These are phyloP conservation scores for Hippocampus comes DNA, from an alignment of 2,113 vertebrate genomes.

Conservation along the genomic window DNA sequence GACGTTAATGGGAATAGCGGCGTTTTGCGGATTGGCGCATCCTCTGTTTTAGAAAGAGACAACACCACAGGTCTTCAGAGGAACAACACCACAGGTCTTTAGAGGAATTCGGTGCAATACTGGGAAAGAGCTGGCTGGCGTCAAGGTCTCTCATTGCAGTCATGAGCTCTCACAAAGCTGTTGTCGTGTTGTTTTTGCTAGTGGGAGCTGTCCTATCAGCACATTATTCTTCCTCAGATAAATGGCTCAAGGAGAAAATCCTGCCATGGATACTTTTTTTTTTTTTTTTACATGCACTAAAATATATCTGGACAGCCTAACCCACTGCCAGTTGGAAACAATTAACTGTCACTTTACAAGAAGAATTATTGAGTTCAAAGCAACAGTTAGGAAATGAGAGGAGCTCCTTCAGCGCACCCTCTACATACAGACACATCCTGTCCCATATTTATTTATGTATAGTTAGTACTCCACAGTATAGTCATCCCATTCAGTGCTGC, in stretches of 20 bases:
- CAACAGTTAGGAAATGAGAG: background rate
- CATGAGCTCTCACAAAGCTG: conserved; percentile 8
- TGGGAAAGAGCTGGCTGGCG: conserved; percentile 1
- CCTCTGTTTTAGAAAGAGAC: background rate
- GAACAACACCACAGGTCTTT: conserved; percentile 2
- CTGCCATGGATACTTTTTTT: conserved; percentile 25
- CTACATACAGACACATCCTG: too few relatives aligned
- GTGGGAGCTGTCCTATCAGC: conserved; percentile 28
- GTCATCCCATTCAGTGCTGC: too few relatives aligned
- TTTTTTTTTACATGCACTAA: conserved; percentile 23
- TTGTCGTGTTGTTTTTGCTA: conserved; percentile 15
- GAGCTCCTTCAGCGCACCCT: background rate
- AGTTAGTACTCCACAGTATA: background rate
- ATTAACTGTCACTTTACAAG: conserved; percentile 33
- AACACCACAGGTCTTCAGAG: conserved; percentile 1
- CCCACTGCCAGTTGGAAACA: conserved; percentile 18
- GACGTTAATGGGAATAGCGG: background rate
- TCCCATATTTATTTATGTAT: background rate
- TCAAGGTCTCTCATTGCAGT: conserved; percentile 32
- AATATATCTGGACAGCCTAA: conserved; percentile 13
- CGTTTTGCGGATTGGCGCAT: background rate
- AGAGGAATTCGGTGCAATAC: conserved; percentile 10
- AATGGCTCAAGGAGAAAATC: conserved; percentile 40
- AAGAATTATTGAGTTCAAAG: conserved; percentile 24
- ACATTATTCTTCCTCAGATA: conserved; percentile 39